These are phyloP conservation scores for Alviniconcha strummeri DNA, from an alignment of 2,888 invertebrate species.

Conservation along the genomic window DNA sequence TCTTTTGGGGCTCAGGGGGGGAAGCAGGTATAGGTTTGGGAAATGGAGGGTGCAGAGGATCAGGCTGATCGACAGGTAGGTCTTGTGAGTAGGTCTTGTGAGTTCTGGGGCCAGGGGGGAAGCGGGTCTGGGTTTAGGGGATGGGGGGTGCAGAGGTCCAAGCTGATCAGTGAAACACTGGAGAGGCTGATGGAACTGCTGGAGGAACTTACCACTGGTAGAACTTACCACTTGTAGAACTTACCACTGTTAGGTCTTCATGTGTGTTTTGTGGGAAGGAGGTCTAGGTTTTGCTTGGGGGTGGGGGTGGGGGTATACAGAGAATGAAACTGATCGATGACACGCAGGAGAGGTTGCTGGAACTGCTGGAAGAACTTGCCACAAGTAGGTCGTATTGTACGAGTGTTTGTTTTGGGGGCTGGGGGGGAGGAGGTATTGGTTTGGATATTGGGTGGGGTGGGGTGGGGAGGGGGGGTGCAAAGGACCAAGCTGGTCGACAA, in stretches of 20 bases:
- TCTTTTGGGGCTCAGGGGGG: no score
- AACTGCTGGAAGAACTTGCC: conserved; percentile 95
- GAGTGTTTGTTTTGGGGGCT: neutral
- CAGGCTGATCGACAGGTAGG: no score
- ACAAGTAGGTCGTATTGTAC: conserved; percentile 78
- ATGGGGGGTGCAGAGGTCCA: no score
- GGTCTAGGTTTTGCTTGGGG: neutral
- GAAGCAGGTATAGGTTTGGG: no score
- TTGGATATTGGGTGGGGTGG: no score
- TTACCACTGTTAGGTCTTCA: conserved; percentile 85
- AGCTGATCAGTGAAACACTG: conserved; percentile 97
- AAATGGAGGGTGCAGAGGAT: no score
- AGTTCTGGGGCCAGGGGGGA: no score
- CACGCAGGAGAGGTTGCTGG: conserved; percentile 94
- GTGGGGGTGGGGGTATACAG: conserved; percentile 82
- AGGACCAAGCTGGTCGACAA: no score
- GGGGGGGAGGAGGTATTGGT: neutral
- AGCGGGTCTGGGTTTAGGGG: no score
- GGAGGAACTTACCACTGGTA: conserved; percentile 97
- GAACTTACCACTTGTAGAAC: no score
- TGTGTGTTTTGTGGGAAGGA: neutral
- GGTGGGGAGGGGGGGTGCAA: no score
- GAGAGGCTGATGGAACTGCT: conserved; percentile 93
- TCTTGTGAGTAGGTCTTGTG: conserved; percentile 16
- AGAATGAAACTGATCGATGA: conserved; percentile 95